Evolutionary conservation across 2,113 vertebrate species (phyloP).

Genomic region (Ranitomeya imitator): DNA sequence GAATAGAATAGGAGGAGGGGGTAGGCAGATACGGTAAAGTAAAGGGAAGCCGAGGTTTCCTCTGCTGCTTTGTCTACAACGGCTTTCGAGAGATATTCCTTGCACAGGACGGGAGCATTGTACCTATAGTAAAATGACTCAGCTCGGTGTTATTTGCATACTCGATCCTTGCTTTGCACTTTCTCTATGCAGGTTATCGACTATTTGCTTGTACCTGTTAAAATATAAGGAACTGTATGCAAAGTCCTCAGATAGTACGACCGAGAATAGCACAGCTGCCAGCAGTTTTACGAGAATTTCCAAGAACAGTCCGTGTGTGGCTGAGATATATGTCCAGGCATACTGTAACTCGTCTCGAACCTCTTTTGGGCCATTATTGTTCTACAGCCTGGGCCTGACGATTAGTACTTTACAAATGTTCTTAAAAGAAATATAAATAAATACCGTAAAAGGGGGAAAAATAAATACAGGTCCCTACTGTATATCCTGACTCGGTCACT

Average conservation of each 20-base stretch:
- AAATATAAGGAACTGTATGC: background rate
- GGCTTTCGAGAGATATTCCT: background rate
- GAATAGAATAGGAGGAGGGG: background rate
- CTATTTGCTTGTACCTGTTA: conserved; percentile 17
- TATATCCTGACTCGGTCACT: background rate
- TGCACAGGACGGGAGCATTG: background rate
- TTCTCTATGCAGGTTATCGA: background rate
- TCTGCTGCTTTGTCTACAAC: background rate
- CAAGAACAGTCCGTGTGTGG: background rate
- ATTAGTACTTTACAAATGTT: too few species aligned
- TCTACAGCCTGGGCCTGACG: too few species aligned
- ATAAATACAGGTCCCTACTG: background rate
- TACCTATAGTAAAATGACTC: conserved; percentile 6
- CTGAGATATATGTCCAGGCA: background rate
- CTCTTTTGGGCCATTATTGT: too few species aligned
- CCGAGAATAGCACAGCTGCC: background rate
- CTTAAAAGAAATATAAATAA: too few species aligned
- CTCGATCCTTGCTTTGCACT: conserved; percentile 1
- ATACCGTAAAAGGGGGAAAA: too few species aligned
- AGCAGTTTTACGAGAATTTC: background rate
- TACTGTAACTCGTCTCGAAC: background rate
- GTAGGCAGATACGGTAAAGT: background rate
- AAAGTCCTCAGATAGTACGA: background rate
- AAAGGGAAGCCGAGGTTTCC: conserved; percentile 6
- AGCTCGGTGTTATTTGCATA: background rate